Evolutionary conservation across 2,888 invertebrate genomes (phyloP).

Genomic region (Drosophila silvestris): DNA sequence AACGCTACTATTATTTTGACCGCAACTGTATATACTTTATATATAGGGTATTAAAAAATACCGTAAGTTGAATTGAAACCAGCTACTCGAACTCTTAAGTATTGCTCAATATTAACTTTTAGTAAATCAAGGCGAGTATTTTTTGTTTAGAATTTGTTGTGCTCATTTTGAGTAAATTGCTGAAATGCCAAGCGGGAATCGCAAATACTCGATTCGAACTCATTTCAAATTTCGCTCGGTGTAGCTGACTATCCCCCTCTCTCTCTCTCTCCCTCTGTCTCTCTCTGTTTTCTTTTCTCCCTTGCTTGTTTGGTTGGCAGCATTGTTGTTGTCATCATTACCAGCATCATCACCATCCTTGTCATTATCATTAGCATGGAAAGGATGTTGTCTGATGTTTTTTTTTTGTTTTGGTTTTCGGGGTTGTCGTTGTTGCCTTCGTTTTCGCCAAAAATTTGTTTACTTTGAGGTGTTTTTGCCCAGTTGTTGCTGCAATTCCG

Average conservation of each 20-base stretch:
- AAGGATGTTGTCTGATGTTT: background rate
- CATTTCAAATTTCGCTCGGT: background rate
- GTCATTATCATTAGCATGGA: background rate
- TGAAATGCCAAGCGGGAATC: background rate
- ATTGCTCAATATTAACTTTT: background rate
- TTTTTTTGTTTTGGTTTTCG: background rate
- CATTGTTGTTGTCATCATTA: background rate
- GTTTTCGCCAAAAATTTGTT: constrained; percentile 51
- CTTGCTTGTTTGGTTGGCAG: background rate
- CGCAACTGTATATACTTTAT: too few relatives aligned
- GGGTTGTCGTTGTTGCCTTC: constrained; percentile 26
- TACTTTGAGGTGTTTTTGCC: constrained; percentile 51
- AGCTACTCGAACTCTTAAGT: background rate
- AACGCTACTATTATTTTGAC: background rate
- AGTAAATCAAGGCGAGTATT: background rate
- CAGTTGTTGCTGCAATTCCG: constrained; percentile 4
- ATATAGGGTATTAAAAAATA: background rate
- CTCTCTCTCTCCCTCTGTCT: background rate
- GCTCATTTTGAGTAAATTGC: background rate
- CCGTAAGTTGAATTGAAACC: background rate
- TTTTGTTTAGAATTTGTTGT: background rate
- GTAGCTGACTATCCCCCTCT: rapidly evolving
- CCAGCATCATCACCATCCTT: constrained; percentile 15
- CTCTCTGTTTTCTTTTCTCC: background rate
- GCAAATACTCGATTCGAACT: background rate